These are phyloP conservation scores for Chrysemys picta DNA, from an alignment of 2,113 vertebrate species.

Conservation along the genomic window DNA sequence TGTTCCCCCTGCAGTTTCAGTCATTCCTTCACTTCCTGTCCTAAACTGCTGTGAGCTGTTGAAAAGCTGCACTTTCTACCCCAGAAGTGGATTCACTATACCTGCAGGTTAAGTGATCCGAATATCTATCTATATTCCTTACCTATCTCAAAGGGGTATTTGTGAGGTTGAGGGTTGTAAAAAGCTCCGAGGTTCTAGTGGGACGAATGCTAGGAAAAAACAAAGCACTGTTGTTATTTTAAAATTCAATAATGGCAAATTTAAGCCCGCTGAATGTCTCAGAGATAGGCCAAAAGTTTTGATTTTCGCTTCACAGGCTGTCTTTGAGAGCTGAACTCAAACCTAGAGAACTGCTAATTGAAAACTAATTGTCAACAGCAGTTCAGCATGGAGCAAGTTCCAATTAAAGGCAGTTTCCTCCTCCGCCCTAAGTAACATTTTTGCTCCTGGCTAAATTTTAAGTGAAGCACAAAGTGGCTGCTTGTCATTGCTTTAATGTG, in stretches of 20 bases:
- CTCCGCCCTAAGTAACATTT: conserved; percentile 41
- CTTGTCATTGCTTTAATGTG: conserved; percentile 61
- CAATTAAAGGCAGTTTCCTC: conserved; percentile 59
- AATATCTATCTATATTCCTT: fast-evolving
- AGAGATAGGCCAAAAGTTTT: not conserved
- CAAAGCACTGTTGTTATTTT: not conserved
- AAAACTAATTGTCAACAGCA: conserved; percentile 50
- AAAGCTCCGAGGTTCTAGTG: not conserved
- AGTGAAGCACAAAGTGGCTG: conserved; percentile 58
- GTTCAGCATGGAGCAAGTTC: conserved; percentile 16
- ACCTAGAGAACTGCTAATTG: conserved; percentile 42
- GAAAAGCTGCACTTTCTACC: fast-evolving
- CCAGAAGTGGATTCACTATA: not conserved
- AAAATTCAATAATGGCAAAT: not conserved
- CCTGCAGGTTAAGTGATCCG: not conserved
- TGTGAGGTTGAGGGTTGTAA: not conserved
- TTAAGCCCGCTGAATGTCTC: not conserved
- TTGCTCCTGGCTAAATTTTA: conserved; percentile 63
- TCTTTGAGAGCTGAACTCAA: conserved; percentile 44
- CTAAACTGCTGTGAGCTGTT: not conserved
- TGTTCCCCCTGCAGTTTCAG: not conserved
- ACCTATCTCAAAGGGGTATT: not conserved
- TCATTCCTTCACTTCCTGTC: not conserved
- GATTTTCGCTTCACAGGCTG: not conserved
- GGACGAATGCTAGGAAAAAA: not conserved